Evolutionary conservation across 1,140 invertebrate species (phyloP), one percentile per base, ranked within the genome.

Genomic region (Diorhabda elongata): DNA sequence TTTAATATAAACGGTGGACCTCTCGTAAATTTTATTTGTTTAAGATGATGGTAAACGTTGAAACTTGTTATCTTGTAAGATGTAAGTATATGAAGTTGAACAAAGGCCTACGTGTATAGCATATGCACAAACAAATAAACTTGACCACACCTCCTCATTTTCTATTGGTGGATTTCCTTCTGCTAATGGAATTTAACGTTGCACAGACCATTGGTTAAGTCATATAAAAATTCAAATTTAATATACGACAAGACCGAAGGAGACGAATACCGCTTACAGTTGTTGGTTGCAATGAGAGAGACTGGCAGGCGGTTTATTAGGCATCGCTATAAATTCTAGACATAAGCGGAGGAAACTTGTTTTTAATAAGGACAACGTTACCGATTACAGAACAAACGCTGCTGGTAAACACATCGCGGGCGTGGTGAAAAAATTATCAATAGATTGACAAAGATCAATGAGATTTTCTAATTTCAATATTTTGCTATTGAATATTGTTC

Each of bases 221-320:
- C 69, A 75, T 77, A 72, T 75, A 77, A 77, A 77, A 77, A 77
- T 77, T 77, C 70, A 73, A 77, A 75, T 77, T 77, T 77, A 75
- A 77, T 76, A 76, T 76, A 70, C 65, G 47, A 52, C 47, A 52
- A 52, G 47, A 26, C n/a, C 47, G 47, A 6, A 8, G 47, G 47
- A 52, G 47, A 52, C 47, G 47, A 52, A 52, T n/a, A n/a, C 47
- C 47, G 47, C 2, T 52, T 5, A 52, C 47, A 6, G 47, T 52
- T 52, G 47, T 6, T 9, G 5, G 47, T 52, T 52, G n/a, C 47
- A 52, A 8, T 52, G 3, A 52, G n/a, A n/a, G 47, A 4, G 47
- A 52, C 47, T 52, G 47, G 47, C 47, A n/a, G 47, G 47, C 47
- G 47, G 47, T 52, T 52, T 52, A 52, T 52, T 52, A 52, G 6